These are phyloP conservation scores for Pterocles gutturalis DNA, from an alignment of 2,113 vertebrate genomes.

Conservation along the genomic window DNA sequence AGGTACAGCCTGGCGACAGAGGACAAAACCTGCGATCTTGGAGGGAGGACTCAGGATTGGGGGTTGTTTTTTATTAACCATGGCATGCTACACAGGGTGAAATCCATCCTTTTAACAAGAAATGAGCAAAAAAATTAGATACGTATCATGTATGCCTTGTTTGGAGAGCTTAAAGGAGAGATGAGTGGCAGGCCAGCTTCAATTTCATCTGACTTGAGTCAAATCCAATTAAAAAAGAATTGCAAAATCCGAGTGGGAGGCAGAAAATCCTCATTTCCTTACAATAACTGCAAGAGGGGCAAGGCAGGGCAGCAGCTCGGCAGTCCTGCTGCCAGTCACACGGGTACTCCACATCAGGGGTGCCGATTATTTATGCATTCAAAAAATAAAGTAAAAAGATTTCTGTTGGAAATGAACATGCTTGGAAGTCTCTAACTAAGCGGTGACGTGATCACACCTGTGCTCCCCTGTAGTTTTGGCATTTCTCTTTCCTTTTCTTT, in stretches of 20 bases:
- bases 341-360: rapidly evolving
- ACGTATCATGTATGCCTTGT: rapidly evolving
- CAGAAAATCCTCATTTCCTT: not conserved
- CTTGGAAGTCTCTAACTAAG: not conserved
- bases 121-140: not conserved
- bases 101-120: not conserved
- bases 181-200: not conserved
- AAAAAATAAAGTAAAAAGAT: not conserved
- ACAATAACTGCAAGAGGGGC: not conserved
- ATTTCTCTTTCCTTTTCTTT: not conserved
- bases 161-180: not conserved
- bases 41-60: not conserved
- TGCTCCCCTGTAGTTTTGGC: not conserved
- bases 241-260: not conserved
- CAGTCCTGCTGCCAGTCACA: not conserved
- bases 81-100: not conserved
- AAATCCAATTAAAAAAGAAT: not conserved
- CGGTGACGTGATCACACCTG: not conserved
- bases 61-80: not conserved
- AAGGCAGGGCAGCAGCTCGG: not conserved
- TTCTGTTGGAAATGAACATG: not conserved
- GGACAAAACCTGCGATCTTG: not conserved
- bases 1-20: not conserved
- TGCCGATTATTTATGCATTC: not conserved
- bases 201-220: not conserved